A percentile compares a stretch with the other conserved stretches of the same genome.
These are phyloP conservation scores for Strigops habroptila DNA, from an alignment of 2,113 vertebrate species.

Conservation along the genomic window DNA sequence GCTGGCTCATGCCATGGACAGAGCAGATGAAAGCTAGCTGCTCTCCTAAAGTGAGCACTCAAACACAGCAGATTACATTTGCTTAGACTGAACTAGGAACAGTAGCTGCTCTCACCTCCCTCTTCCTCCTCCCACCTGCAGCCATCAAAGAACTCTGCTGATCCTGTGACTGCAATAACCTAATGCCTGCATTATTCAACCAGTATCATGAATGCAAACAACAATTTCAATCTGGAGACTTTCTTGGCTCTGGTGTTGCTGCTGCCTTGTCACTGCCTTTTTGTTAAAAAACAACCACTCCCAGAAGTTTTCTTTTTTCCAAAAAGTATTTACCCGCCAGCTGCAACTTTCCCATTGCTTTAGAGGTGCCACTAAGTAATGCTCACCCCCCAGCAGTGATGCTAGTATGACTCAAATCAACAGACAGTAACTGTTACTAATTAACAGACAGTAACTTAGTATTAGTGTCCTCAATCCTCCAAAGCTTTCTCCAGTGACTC, in stretches of 20 bases:
- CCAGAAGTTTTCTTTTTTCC: background rate
- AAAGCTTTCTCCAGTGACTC: background rate
- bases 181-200: background rate
- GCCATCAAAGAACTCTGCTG: background rate
- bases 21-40: background rate
- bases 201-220: background rate
- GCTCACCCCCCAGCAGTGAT: background rate
- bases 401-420: background rate
- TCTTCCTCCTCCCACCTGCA: background rate
- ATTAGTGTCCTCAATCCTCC: background rate
- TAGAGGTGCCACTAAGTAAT: background rate
- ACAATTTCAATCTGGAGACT: background rate
- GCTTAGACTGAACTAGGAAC: background rate
- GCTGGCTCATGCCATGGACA: background rate
- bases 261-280: background rate
- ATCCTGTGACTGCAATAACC: background rate
- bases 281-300: background rate
- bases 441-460: background rate
- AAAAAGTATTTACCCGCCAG: background rate
- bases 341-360: background rate
- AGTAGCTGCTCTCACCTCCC: background rate
- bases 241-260: background rate
- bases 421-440: background rate
- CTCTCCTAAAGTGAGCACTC: background rate
- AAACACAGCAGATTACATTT: background rate